Conservation (phyloP, 2,797 vertebrate genomes). For the Pseudomugil tenellus region DNA sequence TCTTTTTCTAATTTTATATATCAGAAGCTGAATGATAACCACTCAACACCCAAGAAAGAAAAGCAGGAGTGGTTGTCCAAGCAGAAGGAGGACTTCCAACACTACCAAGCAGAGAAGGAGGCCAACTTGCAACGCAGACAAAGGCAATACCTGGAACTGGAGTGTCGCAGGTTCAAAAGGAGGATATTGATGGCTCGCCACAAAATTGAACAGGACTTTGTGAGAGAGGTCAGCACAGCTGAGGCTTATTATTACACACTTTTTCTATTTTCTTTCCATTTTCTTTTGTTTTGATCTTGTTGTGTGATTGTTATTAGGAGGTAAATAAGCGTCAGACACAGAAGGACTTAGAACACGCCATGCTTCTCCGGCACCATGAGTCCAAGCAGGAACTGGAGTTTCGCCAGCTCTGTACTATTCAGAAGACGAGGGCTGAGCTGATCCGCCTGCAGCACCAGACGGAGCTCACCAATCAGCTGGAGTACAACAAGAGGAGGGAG, state of each 20-base stretch:
- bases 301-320: slow-evolving; percentile 82
- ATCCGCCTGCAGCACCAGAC: slow-evolving; percentile 97
- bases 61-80: slow-evolving; percentile 99
- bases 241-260: neutral
- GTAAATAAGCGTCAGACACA: slow-evolving; percentile 98
- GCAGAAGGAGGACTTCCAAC: slow-evolving; percentile 98
- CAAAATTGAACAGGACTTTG: slow-evolving; percentile 94
- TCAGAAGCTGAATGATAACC: slow-evolving; percentile 97
- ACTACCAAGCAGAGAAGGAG: slow-evolving; percentile 98
- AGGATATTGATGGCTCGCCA: slow-evolving; percentile 96
- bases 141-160: slow-evolving; percentile 95
- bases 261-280: neutral
- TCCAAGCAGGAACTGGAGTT: slow-evolving; percentile 99
- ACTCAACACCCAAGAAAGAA: slow-evolving; percentile 99
- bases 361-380: slow-evolving; percentile 97
- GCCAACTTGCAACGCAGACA: slow-evolving; percentile 94
- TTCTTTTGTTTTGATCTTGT: slow-evolving; percentile 12
- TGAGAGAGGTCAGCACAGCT: slow-evolving; percentile 87
- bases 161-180: slow-evolving; percentile 95
- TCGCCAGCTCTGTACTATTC: slow-evolving; percentile 95
- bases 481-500: slow-evolving; percentile 98
- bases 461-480: slow-evolving; percentile 98
- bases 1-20: neutral
- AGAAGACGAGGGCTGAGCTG: slow-evolving; percentile 94
- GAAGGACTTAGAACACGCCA: slow-evolving; percentile 98